Percentiles rank a stretch among this genome's conserved stretches.
Evolutionary conservation across 2,888 invertebrate species (phyloP).

Genomic region (Rapana venosa): DNA sequence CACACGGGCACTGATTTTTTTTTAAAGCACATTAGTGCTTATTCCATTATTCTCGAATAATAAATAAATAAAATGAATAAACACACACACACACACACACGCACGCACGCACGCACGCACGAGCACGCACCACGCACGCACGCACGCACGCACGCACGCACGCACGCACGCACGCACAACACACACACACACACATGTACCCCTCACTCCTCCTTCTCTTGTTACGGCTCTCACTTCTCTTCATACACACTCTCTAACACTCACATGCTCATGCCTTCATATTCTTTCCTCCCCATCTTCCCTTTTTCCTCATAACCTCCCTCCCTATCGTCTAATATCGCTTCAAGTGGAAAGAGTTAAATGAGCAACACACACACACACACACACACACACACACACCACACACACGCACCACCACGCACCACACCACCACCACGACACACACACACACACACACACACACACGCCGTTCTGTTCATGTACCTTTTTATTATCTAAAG

Average conservation of each 20-base stretch:
- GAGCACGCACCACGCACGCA: not conserved
- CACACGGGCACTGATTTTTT: too few relatives aligned
- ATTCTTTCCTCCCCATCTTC: not conserved
- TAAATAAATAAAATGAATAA: too few relatives aligned
- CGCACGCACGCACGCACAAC: not conserved
- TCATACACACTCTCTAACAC: not conserved
- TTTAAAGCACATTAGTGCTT: too few relatives aligned
- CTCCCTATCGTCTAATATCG: not conserved
- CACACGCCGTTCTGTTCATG: not conserved
- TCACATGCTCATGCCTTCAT: not conserved
- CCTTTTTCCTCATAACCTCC: not conserved
- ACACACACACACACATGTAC: not conserved
- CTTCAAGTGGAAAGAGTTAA: too few relatives aligned
- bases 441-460: not conserved
- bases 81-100: not conserved
- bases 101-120: too few relatives aligned
- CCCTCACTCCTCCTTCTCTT: not conserved
- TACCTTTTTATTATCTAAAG: not conserved
- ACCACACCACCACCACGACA: too few relatives aligned
- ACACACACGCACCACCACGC: too few relatives aligned
- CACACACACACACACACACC: not conserved
- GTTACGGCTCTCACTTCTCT: not conserved
- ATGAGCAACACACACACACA: not conserved
- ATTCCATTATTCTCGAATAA: too few relatives aligned
- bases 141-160: not conserved